Evolutionary conservation across 1,140 invertebrate genomes (phyloP), one percentile per base, ranked within the genome.

Genomic region (Bombus sibiricus): DNA sequence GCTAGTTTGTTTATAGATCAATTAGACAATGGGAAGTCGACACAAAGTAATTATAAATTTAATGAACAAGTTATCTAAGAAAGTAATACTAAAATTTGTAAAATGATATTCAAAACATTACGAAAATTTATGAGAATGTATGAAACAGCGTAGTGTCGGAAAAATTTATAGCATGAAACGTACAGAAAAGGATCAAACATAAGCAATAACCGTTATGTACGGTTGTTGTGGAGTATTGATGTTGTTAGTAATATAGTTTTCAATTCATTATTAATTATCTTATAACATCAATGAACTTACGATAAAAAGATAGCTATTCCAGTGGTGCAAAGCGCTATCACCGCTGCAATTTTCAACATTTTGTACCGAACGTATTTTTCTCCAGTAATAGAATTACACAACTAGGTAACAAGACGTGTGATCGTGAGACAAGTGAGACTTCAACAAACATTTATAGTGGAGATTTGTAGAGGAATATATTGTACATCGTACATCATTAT

Each of bases 301-400:
- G 79, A 83, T 6, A 86, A 59, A 13, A 82, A 78, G 0, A 86
- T 0, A 32, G 79, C 25, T 68, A 89, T 28, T 32, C 86, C 91
- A 10, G 59, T n/a, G 12, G 80, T 15, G 5, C 85, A 4, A 37
- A 91, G 9, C 6, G 76, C 71, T 13, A 91, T 39, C 1, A 91
- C 39, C 18, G 53, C 69, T 28, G 87, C 78, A 1, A 73, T 47
- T 73, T 91, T 92, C 74, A 81, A 85, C 91, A 92, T 92, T 0
- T 71, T 83, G 32, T 9, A 25, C 4, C 39, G 13, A 9, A 43
- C 12, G 37, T 18, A 0, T 13, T 25, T 43, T 12, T 32, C 47
- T 37, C 32, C 8, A 10, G 15, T 6, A 10, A n/a, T n/a, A 25
- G 47, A 43, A 37, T 43, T 13, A 6, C 12, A 3, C 22, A 34